phyloP scores from a whole-genome alignment of 2,797 vertebrate genomes.

The Semotilus atromaculatus region DNA sequence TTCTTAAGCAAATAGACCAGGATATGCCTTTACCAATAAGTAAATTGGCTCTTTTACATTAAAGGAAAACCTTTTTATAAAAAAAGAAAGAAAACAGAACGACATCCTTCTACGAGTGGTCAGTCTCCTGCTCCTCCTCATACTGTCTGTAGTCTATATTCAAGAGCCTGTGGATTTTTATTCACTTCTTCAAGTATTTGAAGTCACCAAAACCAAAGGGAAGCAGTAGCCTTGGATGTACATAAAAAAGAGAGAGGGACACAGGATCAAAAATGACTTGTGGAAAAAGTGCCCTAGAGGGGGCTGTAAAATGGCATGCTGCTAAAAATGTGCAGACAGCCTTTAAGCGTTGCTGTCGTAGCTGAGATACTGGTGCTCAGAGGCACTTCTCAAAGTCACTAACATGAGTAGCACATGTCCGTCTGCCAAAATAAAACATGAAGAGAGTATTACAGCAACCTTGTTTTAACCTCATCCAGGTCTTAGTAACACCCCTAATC shows the following conservation, averaged over 20 bases:
- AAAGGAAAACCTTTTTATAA: no score
- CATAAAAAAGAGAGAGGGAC: neutral
- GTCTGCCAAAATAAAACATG: constrained; percentile 22
- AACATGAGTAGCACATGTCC: neutral
- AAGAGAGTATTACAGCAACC: neutral
- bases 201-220: neutral
- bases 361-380: constrained; percentile 8
- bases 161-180: neutral
- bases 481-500: neutral
- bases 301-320: neutral
- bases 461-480: neutral
- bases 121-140: neutral
- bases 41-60: no score
- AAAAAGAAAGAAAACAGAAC: no score
- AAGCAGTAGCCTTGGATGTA: neutral
- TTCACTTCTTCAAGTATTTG: neutral
- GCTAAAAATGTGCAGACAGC: constrained; percentile 20
- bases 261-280: constrained; percentile 13
- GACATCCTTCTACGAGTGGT: neutral
- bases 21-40: neutral
- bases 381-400: constrained; percentile 10
- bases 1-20: neutral
- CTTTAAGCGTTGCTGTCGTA: constrained; percentile 17
- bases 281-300: constrained; percentile 12
- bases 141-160: neutral